phyloP scores from a whole-genome alignment of 1,140 invertebrate genomes.

The Chironomus striatipennis region DNA sequence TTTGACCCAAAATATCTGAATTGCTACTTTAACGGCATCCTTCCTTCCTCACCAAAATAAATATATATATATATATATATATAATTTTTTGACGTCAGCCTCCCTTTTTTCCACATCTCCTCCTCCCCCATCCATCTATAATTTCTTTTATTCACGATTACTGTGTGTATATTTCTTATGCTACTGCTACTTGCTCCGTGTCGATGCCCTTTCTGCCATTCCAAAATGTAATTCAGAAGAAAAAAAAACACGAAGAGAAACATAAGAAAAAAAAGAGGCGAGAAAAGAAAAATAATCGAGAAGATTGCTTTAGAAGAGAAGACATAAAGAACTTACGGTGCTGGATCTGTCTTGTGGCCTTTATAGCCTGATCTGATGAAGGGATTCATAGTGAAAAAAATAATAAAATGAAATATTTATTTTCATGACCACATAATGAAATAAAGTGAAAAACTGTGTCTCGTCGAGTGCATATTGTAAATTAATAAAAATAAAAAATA shows the following conservation, averaged over 20 bases:
- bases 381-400: background rate
- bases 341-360: background rate
- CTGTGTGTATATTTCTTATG: background rate
- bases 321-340: background rate
- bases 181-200: background rate
- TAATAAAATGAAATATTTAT: background rate
- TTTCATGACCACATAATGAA: background rate
- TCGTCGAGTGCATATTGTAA: background rate
- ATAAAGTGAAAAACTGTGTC: background rate
- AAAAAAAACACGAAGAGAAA: background rate
- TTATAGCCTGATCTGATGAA: background rate
- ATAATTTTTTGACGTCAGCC: background rate
- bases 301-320: background rate
- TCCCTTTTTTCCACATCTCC: background rate
- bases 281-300: background rate
- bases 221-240: conserved; percentile 1
- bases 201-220: background rate
- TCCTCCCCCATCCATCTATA: background rate
- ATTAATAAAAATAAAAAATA: background rate
- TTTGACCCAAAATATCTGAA: conserved; percentile 7
- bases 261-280: background rate
- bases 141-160: background rate
- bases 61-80: too few relatives aligned
- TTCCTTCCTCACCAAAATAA: background rate
- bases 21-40: background rate